A percentile compares a stretch with the other conserved stretches of the same genome.
Evolutionary conservation across 2,797 vertebrate species (phyloP).

Genomic region (Columba guinea): DNA sequence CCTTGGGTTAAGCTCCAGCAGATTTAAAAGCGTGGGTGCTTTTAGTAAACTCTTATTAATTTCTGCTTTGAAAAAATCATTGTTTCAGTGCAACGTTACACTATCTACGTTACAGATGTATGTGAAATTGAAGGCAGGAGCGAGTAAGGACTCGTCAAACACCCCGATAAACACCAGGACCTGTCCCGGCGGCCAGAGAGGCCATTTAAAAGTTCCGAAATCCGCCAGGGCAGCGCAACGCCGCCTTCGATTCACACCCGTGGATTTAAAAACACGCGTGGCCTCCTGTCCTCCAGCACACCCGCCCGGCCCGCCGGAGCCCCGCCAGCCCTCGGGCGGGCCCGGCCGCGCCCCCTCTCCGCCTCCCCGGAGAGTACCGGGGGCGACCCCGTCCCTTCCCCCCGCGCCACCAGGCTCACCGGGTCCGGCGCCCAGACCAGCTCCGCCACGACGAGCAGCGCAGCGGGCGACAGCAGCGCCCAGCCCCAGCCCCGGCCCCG

Average conservation of each 20-base stretch:
- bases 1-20: background rate
- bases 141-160: background rate
- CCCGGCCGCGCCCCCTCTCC: background rate
- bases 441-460: background rate
- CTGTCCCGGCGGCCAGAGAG: background rate
- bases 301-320: background rate
- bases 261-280: fast-evolving
- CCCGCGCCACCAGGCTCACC: background rate
- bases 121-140: fast-evolving
- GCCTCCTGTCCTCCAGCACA: background rate
- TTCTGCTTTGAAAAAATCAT: background rate
- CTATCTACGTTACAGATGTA: fast-evolving
- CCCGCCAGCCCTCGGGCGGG: no score
- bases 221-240: background rate
- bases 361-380: no score
- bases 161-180: background rate
- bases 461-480: background rate
- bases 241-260: background rate
- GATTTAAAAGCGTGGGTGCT: fast-evolving
- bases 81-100: fast-evolving
- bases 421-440: slow-evolving; percentile 32
- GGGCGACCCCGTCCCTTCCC: background rate
- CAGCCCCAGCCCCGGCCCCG: background rate
- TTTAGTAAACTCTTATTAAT: background rate
- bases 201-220: fast-evolving